Base-by-base conservation (phyloP, 2,888 invertebrate species). In the Flexamia atlantica region DNA sequence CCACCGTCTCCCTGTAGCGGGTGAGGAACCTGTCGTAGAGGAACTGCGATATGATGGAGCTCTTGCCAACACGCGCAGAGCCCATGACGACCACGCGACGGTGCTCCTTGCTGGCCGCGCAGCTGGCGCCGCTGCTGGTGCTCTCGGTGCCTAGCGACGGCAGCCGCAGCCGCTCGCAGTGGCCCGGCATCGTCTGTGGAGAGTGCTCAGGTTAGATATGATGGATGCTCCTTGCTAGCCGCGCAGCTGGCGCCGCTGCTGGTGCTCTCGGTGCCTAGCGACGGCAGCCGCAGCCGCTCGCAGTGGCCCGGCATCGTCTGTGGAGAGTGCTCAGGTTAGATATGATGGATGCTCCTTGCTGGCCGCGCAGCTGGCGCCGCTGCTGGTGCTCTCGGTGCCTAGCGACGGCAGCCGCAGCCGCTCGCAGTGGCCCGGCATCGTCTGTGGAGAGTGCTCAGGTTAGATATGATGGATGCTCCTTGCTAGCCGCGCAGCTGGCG, bases 1-100 rank as follows among this genome's bases (percentile, higher is more conserved):
- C 94, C 4, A 94, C 92, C 0, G 94, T 94, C 87, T 93, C 92
- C 72, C 92, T 91, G 90, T 94, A 93, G 76, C 92, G 91, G 42
- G 91, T 90, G 12, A 90, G 89, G 89, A 92, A 94, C 14, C 90
- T 84, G 86, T 93, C 92, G 88, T 92, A 92, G 30, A 94, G 90
- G 89, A 93, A 94, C 85, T 93, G 90, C 83, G 92, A 91, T 84
- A 94, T 91, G 86, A 94, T 92, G 87, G 92, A 92, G 57, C 93
- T 93, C 88, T 94, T 94, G 20, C 94, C 94, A 74, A 93, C 93
- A 84, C 91, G 90, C 0, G 92, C 92, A 0, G 89, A 88, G 17
- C 90, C 90, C 90, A 90, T 90, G 83, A 90, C 88, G 46, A 90
- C 90, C 42, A 90, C 89, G 28, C 90, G 89, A 72, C 89, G 89